Percentiles rank a stretch among this genome's conserved stretches.
phyloP scores from a whole-genome alignment of 2,888 invertebrate genomes.

The Aleiodes leptofemur region DNA sequence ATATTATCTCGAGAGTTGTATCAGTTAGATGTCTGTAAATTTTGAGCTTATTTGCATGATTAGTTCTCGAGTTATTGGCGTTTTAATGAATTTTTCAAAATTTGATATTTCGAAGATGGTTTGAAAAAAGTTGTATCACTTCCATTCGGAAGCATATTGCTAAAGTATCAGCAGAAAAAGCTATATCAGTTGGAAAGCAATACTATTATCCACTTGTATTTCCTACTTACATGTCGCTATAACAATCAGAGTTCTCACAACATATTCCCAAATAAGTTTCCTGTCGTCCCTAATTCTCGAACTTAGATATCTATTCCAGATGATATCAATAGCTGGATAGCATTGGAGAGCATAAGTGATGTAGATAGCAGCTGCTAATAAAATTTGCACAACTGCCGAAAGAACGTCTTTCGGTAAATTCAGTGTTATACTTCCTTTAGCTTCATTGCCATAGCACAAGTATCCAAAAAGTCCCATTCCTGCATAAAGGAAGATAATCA shows the following conservation, averaged over 20 bases:
- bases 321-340: constrained; percentile 95
- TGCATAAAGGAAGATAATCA: constrained; percentile 89
- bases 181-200: too few species aligned
- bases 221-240: constrained; percentile 88
- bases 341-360: constrained; percentile 95
- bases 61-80: too few species aligned
- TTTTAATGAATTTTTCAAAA: too few species aligned
- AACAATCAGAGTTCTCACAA: constrained; percentile 86
- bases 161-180: too few species aligned
- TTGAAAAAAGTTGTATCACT: too few species aligned
- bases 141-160: too few species aligned
- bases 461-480: constrained; percentile 95
- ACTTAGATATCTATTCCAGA: constrained; percentile 88
- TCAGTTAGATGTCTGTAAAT: too few species aligned
- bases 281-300: constrained; percentile 79
- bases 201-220: too few species aligned
- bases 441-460: constrained; percentile 85
- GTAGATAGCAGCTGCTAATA: constrained; percentile 89
- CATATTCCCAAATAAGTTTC: constrained; percentile 84
- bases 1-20: too few species aligned
- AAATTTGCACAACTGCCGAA: constrained; percentile 84
- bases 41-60: too few species aligned
- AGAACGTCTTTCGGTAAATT: constrained; percentile 84
- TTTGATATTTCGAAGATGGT: too few species aligned
- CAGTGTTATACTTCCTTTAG: constrained; percentile 90